Percentiles rank a stretch among this genome's conserved stretches.
Conservation (phyloP, 2,888 invertebrate genomes). For the Chrysolina haemoptera region DNA sequence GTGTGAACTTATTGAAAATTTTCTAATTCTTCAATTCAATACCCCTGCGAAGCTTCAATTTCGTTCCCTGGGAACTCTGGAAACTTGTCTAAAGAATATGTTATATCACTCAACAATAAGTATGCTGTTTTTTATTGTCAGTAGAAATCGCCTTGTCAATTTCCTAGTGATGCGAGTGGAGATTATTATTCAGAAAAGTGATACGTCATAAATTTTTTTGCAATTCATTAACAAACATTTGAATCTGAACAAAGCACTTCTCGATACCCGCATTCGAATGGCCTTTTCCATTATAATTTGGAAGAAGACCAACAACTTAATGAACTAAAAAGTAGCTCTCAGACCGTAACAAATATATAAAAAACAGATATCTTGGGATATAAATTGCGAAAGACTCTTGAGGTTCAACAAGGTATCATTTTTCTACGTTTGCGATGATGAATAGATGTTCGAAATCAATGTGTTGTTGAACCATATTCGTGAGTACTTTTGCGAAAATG, state of each 20-base stretch:
- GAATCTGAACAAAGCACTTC: slow-evolving; percentile 7
- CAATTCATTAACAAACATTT: slow-evolving; percentile 3
- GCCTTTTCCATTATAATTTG: slow-evolving; percentile 48
- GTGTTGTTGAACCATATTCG: slow-evolving; percentile 48
- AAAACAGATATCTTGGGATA: slow-evolving; percentile 46
- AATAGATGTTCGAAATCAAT: slow-evolving; percentile 49
- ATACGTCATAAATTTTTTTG: not conserved
- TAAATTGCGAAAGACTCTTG: slow-evolving; percentile 45
- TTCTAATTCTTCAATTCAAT: too few species aligned
- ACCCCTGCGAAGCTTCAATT: too few species aligned
- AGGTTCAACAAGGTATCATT: slow-evolving; percentile 54
- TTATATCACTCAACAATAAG: too few species aligned
- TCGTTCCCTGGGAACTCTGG: too few species aligned
- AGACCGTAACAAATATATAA: slow-evolving; percentile 38
- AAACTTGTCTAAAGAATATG: too few species aligned
- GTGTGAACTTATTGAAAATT: too few species aligned
- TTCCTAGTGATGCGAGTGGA: too few species aligned
- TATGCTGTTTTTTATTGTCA: too few species aligned
- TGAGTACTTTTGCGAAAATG: slow-evolving; percentile 35
- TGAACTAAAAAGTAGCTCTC: slow-evolving; percentile 51
- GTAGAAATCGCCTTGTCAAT: too few species aligned
- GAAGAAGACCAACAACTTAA: slow-evolving; percentile 50
- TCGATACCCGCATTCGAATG: slow-evolving; percentile 16
- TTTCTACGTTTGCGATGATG: slow-evolving; percentile 50
- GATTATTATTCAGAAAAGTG: not conserved